phyloP scores from a whole-genome alignment of 2,797 vertebrate genomes.

The Hyperoplus immaculatus region DNA sequence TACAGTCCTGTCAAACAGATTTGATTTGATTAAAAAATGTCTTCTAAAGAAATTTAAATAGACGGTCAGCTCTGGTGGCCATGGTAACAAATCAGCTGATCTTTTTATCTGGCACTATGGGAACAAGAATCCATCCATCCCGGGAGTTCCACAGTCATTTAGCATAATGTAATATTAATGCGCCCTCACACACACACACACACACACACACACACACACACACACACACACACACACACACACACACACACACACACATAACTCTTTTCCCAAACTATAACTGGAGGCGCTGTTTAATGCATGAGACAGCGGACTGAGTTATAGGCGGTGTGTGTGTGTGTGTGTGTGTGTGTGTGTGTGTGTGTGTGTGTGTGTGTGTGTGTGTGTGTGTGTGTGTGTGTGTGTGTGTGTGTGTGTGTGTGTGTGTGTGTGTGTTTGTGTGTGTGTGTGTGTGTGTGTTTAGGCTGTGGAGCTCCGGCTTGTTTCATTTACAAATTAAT shows the following conservation, averaged over 20 bases:
- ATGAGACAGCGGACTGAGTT: slow-evolving; percentile 40
- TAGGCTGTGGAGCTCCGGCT: slow-evolving; percentile 1
- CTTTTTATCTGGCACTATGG: slow-evolving; percentile 49
- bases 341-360: no score
- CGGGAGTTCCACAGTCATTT: slow-evolving; percentile 71
- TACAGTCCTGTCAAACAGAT: no score
- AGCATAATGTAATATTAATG: slow-evolving; percentile 79
- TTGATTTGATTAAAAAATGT: no score
- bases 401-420: no score
- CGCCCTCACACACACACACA: not conserved
- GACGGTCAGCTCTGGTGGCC: slow-evolving; percentile 54
- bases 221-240: no score
- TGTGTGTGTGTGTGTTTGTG: no score
- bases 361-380: no score
- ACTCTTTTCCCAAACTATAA: slow-evolving; percentile 40
- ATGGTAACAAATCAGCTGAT: slow-evolving; percentile 72
- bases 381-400: no score
- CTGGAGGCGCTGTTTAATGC: slow-evolving; percentile 62
- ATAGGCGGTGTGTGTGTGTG: no score
- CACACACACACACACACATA: slow-evolving; percentile 17
- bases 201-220: no score
- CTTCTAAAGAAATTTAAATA: no score
- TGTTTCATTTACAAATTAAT: slow-evolving; percentile 55
- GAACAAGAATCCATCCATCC: slow-evolving; percentile 68
- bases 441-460: slow-evolving; percentile 2